Evolutionary conservation across 2,113 vertebrate species (phyloP).

Genomic region (Lophius piscatorius): DNA sequence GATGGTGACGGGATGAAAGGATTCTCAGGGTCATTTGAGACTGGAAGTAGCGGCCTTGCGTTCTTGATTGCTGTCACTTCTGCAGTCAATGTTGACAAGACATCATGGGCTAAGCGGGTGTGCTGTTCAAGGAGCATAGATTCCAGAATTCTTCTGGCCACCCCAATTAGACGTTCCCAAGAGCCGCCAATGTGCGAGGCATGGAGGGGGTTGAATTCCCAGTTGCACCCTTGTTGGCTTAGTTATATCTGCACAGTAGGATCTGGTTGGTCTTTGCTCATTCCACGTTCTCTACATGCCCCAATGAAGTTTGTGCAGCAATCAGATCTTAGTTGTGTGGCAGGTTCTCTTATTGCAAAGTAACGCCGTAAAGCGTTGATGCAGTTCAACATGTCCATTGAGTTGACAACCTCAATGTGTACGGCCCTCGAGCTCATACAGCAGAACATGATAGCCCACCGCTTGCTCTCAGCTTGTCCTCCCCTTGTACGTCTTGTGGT

Average conservation of each 20-base stretch:
- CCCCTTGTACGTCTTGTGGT: neutral
- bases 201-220: neutral
- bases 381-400: neutral
- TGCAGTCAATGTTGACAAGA: neutral
- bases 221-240: neutral
- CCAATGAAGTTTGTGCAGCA: neutral
- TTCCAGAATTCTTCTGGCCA: neutral
- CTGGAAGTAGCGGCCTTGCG: neutral
- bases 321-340: neutral
- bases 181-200: too few relatives aligned
- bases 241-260: neutral
- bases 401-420: neutral
- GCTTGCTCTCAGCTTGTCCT: conserved; percentile 4
- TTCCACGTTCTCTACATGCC: neutral
- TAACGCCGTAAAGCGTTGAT: neutral
- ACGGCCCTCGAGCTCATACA: neutral
- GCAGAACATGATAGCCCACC: neutral
- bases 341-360: neutral
- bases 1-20: neutral
- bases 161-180: too few relatives aligned
- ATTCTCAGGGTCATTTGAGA: neutral
- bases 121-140: neutral
- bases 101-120: neutral
- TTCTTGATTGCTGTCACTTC: neutral
- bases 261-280: too few relatives aligned